Percentiles rank a stretch among this genome's conserved stretches.
phyloP scores from a whole-genome alignment of 2,888 invertebrate genomes.

The Muscina levida region DNA sequence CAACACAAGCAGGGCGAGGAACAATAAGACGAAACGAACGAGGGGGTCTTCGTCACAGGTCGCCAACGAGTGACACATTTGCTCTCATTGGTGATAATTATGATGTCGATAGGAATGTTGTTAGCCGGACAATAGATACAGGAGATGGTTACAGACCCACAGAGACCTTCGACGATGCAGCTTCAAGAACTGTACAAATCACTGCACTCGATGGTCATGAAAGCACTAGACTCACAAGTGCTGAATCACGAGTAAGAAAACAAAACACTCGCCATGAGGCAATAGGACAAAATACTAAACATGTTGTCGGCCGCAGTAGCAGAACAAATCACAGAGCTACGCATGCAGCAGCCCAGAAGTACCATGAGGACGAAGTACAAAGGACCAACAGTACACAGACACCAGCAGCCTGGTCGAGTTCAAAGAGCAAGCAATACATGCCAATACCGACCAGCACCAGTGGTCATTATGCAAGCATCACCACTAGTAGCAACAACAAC shows the following conservation, averaged over 20 bases:
- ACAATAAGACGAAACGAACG: constrained; percentile 3
- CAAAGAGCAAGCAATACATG: background rate
- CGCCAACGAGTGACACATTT: constrained; percentile 22
- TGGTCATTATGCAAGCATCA: constrained; percentile 35
- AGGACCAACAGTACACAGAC: constrained; percentile 29
- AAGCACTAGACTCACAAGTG: constrained; percentile 30
- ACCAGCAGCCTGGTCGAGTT: constrained; percentile 21
- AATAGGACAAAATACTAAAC: constrained; percentile 10
- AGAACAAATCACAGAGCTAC: background rate
- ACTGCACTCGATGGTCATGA: constrained; percentile 27
- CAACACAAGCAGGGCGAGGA: constrained; percentile 6
- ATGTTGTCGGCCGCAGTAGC: constrained; percentile 9
- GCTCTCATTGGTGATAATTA: constrained; percentile 51
- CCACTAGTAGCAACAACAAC: constrained; percentile 45
- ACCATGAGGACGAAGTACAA: constrained; percentile 40
- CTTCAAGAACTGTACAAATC: constrained; percentile 12
- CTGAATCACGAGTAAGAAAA: constrained; percentile 18
- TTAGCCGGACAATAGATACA: constrained; percentile 38
- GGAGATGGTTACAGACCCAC: background rate
- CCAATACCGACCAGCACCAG: constrained; percentile 39
- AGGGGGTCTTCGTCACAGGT: constrained; percentile 1
- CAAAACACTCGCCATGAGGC: constrained; percentile 25
- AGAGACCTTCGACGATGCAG: constrained; percentile 10
- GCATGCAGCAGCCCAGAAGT: background rate
- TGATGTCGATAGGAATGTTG: constrained; percentile 34